Base-by-base conservation (phyloP, 2,888 invertebrate genomes). In the Hybos culiciformis region DNA sequence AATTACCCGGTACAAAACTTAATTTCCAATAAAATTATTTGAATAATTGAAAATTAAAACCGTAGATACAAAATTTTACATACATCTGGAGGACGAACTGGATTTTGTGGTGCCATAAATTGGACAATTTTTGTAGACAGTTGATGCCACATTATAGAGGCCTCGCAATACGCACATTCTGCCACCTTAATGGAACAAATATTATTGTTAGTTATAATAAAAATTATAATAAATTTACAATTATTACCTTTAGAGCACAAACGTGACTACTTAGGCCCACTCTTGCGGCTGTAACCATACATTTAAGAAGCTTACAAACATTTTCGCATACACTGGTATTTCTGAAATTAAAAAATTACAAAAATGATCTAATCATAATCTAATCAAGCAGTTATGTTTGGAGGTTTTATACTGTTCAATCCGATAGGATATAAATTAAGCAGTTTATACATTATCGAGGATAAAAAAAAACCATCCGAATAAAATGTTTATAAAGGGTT, bases 101-200 rank as follows among this genome's bases (percentile, higher is more conserved):
- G 80, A 60, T 76, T 73, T 52, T 78, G 73, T 3, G 86, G 86
- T 41, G 80, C 81, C 58, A 90, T 74, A 53, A 84, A 85, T 48
- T 82, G 78, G 21, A 91, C 77, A 26, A 91, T 68, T 53, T 82
- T 77, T 41, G 87, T 74, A 11, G 85, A 82, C 26, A 94, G 68
- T 63, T 93, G 94, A 66, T 94, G 92, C 85, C 94, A 94, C 69
- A 93, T 83, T 24, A 92, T 85, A 21, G 85, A 81, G 43, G 91
- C 84, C 61, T 93, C 92, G 67, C 96, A 97, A 61, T 86, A 88
- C 41, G 81, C 77, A 59, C 96, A 97, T 60, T 92, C 91, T 21
- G 67, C 61, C 17, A 61, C 61, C 64, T 66, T 18, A 2, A 39
- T 43, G 32, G 0, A 5, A 32, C 14, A 9, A 17, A 15, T 15